Base-by-base conservation (phyloP, 2,888 invertebrate genomes). In the Lasioglossum figueresi region DNA sequence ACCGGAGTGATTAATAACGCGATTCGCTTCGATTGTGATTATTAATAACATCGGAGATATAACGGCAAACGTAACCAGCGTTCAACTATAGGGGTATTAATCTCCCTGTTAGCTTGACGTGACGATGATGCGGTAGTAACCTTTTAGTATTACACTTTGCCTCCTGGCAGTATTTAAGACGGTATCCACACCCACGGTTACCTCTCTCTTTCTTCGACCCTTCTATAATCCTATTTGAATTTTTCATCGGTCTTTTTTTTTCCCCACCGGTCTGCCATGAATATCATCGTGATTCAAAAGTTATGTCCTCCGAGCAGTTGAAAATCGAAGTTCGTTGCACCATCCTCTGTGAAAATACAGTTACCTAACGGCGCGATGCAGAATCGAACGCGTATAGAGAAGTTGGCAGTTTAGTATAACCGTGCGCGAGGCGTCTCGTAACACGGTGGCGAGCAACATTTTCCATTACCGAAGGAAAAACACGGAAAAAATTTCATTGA, bases 121-220 rank as follows among this genome's bases (percentile, higher is more conserved):
- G 87, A 88, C 88, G 92, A 92, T 91, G 90, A 90, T 90, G 91
- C 92, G 89, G 92, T 92, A 91, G 92, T 93, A 91, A 92, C 92
- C 92, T 91, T 91, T 91, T 90, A 87, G 78, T 89, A 77, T 77
- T 77, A 77, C 68, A 85, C 80, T 85, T 83, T 84, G 82, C 84
- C 86, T 84, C 79, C 80, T 82, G 85, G 81, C 89, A 85, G 80
- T 81, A 80, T 77, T 80, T 79, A 82, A 88, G 84, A 81, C 78
- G 83, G 82, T 88, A 88, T 85, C 84, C 83, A 83, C 86, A 86
- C 88, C 86, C 89, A 86, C 86, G 63, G 63, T n/a, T 71, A 72
- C 82, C 83, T 79, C 80, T 80, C 79, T 76, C 80, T 68, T 76
- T 43, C 85, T 66, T 80, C 45, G 71, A 40, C 70, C 79, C 82